These are phyloP conservation scores for Plectrocnemia conspersa DNA, from an alignment of 1,140 invertebrate species.

Conservation along the genomic window DNA sequence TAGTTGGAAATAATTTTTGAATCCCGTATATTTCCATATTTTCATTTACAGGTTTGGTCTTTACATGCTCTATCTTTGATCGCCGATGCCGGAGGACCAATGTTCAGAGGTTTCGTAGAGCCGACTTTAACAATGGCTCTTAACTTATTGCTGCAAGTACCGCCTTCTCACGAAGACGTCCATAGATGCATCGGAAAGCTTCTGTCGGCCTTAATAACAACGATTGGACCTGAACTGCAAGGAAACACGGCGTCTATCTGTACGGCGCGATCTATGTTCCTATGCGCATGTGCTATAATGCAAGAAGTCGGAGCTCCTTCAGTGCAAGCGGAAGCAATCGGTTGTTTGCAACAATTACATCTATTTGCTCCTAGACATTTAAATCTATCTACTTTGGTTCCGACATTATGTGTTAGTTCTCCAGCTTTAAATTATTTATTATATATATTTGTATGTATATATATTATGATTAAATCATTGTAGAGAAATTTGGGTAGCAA, in stretches of 20 bases:
- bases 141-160: constrained; percentile 83
- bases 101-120: constrained; percentile 97
- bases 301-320: constrained; percentile 84
- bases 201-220: constrained; percentile 90
- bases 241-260: constrained; percentile 70
- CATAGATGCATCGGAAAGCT: constrained; percentile 93
- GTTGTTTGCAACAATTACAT: constrained; percentile 95
- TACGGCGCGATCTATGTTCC: constrained; percentile 71
- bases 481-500: constrained; percentile 80
- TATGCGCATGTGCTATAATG: constrained; percentile 88
- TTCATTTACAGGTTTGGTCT: constrained; percentile 78
- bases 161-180: constrained; percentile 86
- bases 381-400: constrained; percentile 87
- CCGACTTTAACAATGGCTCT: constrained; percentile 84
- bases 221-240: constrained; percentile 95
- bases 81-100: constrained; percentile 95
- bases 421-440: neutral
- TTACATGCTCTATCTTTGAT: constrained; percentile 92
- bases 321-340: constrained; percentile 92
- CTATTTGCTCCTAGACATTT: constrained; percentile 94
- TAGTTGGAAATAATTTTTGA: neutral
- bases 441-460: constrained; percentile 16
- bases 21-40: neutral
- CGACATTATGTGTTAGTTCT: constrained; percentile 83
- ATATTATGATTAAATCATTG: constrained; percentile 36